These are phyloP conservation scores for Exocentrus adspersus DNA, from an alignment of 2,888 invertebrate genomes.

Conservation along the genomic window DNA sequence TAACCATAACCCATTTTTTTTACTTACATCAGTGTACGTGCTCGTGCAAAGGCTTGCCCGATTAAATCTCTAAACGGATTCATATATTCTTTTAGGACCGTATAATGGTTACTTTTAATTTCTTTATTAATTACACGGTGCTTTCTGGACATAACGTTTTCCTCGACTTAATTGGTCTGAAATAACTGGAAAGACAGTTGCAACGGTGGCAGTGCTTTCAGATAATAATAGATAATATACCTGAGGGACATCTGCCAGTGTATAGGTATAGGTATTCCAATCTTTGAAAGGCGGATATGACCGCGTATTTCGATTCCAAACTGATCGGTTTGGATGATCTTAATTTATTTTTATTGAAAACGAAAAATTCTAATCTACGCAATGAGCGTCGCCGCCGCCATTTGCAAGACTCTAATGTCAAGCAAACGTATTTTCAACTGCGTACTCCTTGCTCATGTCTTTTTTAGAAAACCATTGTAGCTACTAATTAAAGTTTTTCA, in stretches of 20 bases:
- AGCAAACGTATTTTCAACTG: no score
- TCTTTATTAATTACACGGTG: slow-evolving; percentile 16
- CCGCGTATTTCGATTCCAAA: background rate
- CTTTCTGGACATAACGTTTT: slow-evolving; percentile 8
- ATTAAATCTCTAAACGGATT: background rate
- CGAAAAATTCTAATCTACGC: no score
- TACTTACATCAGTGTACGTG: background rate
- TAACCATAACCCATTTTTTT: background rate
- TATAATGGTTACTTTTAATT: background rate
- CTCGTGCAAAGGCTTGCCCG: background rate
- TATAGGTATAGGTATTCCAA: no score
- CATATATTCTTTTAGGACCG: background rate
- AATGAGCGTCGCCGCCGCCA: no score
- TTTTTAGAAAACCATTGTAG: no score
- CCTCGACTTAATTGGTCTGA: slow-evolving; percentile 17
- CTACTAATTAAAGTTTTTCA: no score
- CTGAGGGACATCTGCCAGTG: slow-evolving; percentile 11
- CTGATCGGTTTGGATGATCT: no score
- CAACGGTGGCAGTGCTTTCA: slow-evolving; percentile 1
- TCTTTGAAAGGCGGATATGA: background rate
- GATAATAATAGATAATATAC: slow-evolving; percentile 23
- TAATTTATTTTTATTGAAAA: no score
- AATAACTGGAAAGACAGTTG: slow-evolving; percentile 24
- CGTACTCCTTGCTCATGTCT: no score
- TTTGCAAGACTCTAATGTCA: no score